Evolutionary conservation across 37 sponge, comb jelly and placozoan genomes (phyloP).

Genomic region (Geodia barretti): DNA sequence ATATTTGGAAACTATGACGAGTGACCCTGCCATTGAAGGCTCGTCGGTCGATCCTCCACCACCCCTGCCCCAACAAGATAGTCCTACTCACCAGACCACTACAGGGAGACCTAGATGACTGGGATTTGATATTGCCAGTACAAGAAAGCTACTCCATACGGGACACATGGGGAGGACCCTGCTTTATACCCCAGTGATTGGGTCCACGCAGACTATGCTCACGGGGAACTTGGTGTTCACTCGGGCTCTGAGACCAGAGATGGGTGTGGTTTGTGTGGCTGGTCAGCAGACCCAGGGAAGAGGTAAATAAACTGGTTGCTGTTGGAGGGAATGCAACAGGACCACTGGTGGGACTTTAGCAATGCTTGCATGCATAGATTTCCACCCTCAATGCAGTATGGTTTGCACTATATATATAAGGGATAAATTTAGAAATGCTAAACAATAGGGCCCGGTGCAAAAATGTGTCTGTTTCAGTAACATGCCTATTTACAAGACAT

Average conservation of each 20-base stretch:
- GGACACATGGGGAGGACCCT: slow-evolving; percentile 56
- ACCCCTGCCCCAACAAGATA: slow-evolving; percentile 35
- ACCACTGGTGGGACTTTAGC: not conserved
- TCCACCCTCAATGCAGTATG: not conserved
- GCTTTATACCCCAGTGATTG: slow-evolving; percentile 79
- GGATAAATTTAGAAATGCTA: too few relatives aligned
- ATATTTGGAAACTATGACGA: slow-evolving; percentile 17
- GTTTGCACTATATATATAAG: too few relatives aligned
- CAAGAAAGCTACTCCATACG: slow-evolving; percentile 54
- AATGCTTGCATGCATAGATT: not conserved
- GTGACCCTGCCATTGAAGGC: slow-evolving; percentile 14
- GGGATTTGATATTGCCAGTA: slow-evolving; percentile 43
- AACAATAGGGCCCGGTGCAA: too few relatives aligned
- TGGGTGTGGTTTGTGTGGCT: slow-evolving; percentile 70
- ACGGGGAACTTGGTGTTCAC: slow-evolving; percentile 48
- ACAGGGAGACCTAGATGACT: slow-evolving; percentile 14
- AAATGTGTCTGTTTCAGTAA: too few relatives aligned
- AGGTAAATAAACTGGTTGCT: slow-evolving; percentile 48
- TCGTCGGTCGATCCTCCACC: slow-evolving; percentile 47
- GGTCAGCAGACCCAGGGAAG: slow-evolving; percentile 81
- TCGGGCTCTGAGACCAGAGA: slow-evolving; percentile 14
- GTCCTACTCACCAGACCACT: slow-evolving; percentile 46
- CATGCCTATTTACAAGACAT: too few relatives aligned
- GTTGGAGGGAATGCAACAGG: too few relatives aligned
- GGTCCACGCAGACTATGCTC: slow-evolving; percentile 77